phyloP scores from a whole-genome alignment of 2,797 vertebrate species.

The Sebastolobus alascanus region DNA sequence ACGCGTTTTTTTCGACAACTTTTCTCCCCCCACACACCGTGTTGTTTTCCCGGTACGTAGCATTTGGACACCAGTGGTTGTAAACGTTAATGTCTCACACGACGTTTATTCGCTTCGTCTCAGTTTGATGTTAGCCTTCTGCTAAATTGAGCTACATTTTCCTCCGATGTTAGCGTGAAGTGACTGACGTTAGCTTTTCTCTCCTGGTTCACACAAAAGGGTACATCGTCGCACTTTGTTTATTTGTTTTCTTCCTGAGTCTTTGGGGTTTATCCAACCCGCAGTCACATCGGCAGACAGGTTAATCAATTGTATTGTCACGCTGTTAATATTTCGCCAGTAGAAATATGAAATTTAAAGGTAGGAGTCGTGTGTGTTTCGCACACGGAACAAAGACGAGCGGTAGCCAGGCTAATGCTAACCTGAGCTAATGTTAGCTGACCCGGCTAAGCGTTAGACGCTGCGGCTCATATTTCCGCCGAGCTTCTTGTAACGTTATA shows the following conservation, averaged over 20 bases:
- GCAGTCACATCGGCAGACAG: accelerated
- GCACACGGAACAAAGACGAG: constrained; percentile 75
- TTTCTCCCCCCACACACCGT: accelerated
- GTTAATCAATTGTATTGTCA: accelerated
- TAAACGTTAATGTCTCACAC: neutral
- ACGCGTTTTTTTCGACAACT: constrained; percentile 24
- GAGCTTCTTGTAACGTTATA: constrained; percentile 1
- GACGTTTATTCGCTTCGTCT: constrained; percentile 11
- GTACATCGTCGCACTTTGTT: constrained; percentile 27
- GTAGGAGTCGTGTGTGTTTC: neutral
- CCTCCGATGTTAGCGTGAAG: neutral
- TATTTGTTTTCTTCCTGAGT: neutral
- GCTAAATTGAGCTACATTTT: constrained; percentile 39
- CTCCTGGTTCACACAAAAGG: constrained; percentile 63
- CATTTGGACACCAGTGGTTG: accelerated
- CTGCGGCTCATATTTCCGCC: constrained; percentile 40
- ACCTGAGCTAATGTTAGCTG: constrained; percentile 36
- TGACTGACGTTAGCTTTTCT: constrained; percentile 49
- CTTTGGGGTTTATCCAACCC: accelerated
- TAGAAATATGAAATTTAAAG: neutral
- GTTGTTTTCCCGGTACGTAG: accelerated
- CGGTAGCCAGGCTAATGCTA: constrained; percentile 60
- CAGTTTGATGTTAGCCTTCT: constrained; percentile 11
- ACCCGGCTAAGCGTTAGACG: constrained; percentile 1
- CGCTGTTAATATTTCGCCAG: accelerated